Percentiles rank a stretch among this genome's conserved stretches.
phyloP scores from a whole-genome alignment of 2,888 invertebrate genomes.

The Aleiodes testaceus region DNA sequence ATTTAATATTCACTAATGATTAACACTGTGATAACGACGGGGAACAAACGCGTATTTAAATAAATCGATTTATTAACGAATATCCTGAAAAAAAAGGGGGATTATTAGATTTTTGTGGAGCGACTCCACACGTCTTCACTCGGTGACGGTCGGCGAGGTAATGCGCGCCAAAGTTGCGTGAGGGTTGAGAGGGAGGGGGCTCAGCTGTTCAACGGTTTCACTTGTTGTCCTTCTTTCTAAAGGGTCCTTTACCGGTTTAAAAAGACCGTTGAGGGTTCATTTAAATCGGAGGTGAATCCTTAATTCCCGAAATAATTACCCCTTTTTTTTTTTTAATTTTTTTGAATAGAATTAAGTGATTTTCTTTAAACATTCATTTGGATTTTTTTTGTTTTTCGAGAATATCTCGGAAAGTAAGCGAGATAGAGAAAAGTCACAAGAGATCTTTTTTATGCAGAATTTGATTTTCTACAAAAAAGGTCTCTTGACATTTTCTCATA shows the following conservation, averaged over 20 bases:
- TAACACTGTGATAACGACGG: not conserved
- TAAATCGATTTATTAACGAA: slow-evolving; percentile 9
- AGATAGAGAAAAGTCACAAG: too few species aligned
- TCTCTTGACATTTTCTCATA: too few species aligned
- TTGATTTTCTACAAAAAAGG: too few species aligned
- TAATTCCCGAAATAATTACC: too few species aligned
- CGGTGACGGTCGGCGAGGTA: slow-evolving; percentile 41
- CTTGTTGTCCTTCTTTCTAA: slow-evolving; percentile 30
- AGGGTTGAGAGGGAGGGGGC: not conserved
- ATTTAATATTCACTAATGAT: slow-evolving; percentile 10
- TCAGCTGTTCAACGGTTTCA: slow-evolving; percentile 33
- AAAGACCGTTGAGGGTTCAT: slow-evolving; percentile 54
- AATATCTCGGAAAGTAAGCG: too few species aligned
- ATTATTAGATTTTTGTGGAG: slow-evolving; percentile 12
- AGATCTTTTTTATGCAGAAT: too few species aligned
- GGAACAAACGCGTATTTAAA: not conserved
- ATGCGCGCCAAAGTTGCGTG: slow-evolving; percentile 47
- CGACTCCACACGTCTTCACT: slow-evolving; percentile 48
- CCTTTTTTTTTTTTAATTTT: too few species aligned
- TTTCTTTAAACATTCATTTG: too few species aligned
- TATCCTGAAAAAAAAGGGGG: slow-evolving; percentile 6
- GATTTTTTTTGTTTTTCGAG: too few species aligned
- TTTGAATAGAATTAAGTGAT: too few species aligned
- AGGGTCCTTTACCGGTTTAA: slow-evolving; percentile 48
- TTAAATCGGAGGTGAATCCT: too few species aligned